These are phyloP conservation scores for Brachyptera risi DNA, from an alignment of 2,888 invertebrate species.

Conservation along the genomic window DNA sequence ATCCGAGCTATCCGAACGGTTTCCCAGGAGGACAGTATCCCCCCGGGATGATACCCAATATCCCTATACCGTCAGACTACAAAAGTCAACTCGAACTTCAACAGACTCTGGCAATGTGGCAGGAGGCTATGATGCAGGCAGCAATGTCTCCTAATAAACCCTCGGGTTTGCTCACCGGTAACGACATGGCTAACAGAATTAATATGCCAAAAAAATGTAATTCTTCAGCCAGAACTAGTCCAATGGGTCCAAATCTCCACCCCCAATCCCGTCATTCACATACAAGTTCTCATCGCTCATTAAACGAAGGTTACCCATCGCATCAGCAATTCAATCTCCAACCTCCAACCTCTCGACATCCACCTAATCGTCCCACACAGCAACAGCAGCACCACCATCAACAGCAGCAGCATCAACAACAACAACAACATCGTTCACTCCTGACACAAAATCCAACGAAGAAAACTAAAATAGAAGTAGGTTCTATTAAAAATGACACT, in stretches of 20 bases:
- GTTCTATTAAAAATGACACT: constrained; percentile 45
- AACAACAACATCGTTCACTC: constrained; percentile 35
- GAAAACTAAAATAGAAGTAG: constrained; percentile 18
- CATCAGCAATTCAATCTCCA: constrained; percentile 12
- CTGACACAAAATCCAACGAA: no score
- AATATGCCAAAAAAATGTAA: constrained; percentile 20
- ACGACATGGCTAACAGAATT: no score
- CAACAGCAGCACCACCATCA: constrained; percentile 43
- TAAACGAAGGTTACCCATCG: constrained; percentile 3
- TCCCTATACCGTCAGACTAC: constrained; percentile 45
- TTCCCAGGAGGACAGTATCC: constrained; percentile 45
- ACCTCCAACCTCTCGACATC: constrained; percentile 10
- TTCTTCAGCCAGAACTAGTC: constrained; percentile 51
- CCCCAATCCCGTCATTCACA: constrained; percentile 25
- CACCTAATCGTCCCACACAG: constrained; percentile 31
- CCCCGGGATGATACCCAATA: constrained; percentile 48
- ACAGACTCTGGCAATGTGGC: constrained; percentile 63
- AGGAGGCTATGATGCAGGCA: constrained; percentile 60
- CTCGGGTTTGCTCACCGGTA: no score
- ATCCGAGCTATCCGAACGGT: constrained; percentile 29
- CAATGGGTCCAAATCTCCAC: constrained; percentile 47
- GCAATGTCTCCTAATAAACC: constrained; percentile 33
- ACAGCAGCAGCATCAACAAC: constrained; percentile 42
- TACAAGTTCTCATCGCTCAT: constrained; percentile 28
- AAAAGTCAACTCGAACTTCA: constrained; percentile 48